A percentile compares a stretch with the other conserved stretches of the same genome.
Conservation (phyloP, 2,888 invertebrate genomes). For the Seladonia tumulorum region DNA sequence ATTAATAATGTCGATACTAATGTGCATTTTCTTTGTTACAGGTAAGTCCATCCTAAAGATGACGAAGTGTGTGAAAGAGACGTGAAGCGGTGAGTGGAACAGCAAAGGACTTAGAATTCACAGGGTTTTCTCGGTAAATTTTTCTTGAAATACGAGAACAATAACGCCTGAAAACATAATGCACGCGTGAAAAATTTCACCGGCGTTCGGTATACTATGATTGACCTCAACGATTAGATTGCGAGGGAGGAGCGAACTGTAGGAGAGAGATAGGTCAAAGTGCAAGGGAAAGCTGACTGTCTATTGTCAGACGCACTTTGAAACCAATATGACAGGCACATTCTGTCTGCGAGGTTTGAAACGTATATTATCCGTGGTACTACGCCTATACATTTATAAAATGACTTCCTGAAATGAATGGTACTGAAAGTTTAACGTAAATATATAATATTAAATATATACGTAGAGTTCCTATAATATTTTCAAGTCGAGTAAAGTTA, state of each 20-base stretch:
- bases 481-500: not conserved
- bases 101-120: not conserved
- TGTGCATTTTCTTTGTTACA: constrained; percentile 39
- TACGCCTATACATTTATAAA: not conserved
- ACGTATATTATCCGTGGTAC: not conserved
- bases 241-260: constrained; percentile 22
- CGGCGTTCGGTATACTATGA: constrained; percentile 1
- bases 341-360: not conserved
- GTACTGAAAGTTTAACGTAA: not conserved
- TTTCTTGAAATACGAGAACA: not conserved
- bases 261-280: constrained; percentile 5
- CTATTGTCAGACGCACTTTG: constrained; percentile 20
- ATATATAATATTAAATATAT: not conserved
- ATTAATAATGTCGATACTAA: not conserved
- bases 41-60: constrained; percentile 36
- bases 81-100: constrained; percentile 31
- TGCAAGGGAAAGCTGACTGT: constrained; percentile 23
- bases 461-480: not conserved
- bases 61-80: not conserved
- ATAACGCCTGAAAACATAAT: constrained; percentile 16
- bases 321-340: constrained; percentile 14
- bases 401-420: not conserved
- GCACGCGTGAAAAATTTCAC: not conserved
- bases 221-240: constrained; percentile 19
- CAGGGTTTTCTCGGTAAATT: not conserved